Percentiles rank a stretch among this genome's conserved stretches.
phyloP scores from a whole-genome alignment of 1,140 invertebrate genomes.

The Augochlora pura region DNA sequence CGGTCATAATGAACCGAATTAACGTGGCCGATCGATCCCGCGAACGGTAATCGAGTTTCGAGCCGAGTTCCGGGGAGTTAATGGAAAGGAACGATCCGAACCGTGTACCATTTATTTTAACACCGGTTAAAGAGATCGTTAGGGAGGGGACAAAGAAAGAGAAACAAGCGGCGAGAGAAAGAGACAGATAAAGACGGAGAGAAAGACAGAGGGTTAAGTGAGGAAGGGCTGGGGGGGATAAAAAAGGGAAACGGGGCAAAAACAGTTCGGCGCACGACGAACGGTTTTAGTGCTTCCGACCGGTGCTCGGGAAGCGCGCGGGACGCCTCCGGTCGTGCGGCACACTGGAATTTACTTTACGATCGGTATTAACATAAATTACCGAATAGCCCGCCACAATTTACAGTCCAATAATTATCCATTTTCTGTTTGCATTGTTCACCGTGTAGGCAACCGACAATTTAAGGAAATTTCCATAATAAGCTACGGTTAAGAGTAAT shows the following conservation, averaged over 20 bases:
- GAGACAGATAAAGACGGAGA: too few species aligned
- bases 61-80: not conserved
- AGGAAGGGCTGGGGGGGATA: too few species aligned
- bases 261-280: not conserved
- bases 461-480: constrained; percentile 72
- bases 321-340: not conserved
- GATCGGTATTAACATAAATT: constrained; percentile 62
- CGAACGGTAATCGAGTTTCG: not conserved
- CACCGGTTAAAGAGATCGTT: not conserved
- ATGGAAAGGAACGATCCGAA: not conserved
- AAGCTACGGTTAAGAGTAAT: constrained; percentile 64
- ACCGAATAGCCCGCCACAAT: constrained; percentile 48
- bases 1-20: not conserved
- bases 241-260: not conserved
- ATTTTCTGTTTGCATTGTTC: constrained; percentile 72
- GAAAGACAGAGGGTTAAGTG: not conserved
- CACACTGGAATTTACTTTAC: constrained; percentile 45
- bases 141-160: too few species aligned
- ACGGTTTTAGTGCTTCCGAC: not conserved
- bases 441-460: constrained; percentile 58
- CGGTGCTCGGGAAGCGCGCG: not conserved
- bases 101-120: not conserved
- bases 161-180: too few species aligned
- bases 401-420: constrained; percentile 69
- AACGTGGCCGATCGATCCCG: not conserved